phyloP scores from a whole-genome alignment of 2,113 vertebrate genomes.

The Rhipidura dahli region DNA sequence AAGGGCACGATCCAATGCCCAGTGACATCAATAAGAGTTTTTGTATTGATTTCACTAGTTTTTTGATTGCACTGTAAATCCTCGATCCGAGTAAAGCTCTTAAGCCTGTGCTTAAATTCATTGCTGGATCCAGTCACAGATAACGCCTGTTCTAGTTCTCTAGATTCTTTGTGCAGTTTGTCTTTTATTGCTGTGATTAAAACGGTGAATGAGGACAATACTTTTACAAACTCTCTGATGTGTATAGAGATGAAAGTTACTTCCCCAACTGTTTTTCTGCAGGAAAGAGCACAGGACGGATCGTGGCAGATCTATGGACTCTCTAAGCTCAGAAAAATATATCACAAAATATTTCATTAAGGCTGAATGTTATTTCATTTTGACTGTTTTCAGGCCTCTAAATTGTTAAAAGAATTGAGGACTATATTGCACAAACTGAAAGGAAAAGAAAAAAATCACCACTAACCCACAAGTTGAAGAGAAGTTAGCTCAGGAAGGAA shows the following conservation, averaged over 20 bases:
- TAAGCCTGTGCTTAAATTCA: slow-evolving; percentile 19
- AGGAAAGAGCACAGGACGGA: background rate
- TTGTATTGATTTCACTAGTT: slow-evolving; percentile 18
- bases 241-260: background rate
- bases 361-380: background rate
- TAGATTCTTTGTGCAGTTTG: background rate
- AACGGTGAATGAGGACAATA: background rate
- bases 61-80: slow-evolving; percentile 18
- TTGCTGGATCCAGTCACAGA: background rate
- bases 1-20: slow-evolving; percentile 4
- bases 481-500: slow-evolving; percentile 18
- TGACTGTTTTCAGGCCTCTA: background rate
- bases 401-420: background rate
- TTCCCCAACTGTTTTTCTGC: background rate
- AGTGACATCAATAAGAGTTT: slow-evolving; percentile 36
- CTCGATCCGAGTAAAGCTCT: background rate
- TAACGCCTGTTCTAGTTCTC: background rate
- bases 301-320: background rate
- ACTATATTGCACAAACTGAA: background rate
- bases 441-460: background rate
- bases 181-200: slow-evolving; percentile 26
- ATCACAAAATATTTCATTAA: background rate
- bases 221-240: slow-evolving; percentile 7
- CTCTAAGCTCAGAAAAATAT: background rate
- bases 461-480: background rate